Base-by-base conservation (phyloP, 1,140 invertebrate species). In the Scaptomyza hsui region DNA sequence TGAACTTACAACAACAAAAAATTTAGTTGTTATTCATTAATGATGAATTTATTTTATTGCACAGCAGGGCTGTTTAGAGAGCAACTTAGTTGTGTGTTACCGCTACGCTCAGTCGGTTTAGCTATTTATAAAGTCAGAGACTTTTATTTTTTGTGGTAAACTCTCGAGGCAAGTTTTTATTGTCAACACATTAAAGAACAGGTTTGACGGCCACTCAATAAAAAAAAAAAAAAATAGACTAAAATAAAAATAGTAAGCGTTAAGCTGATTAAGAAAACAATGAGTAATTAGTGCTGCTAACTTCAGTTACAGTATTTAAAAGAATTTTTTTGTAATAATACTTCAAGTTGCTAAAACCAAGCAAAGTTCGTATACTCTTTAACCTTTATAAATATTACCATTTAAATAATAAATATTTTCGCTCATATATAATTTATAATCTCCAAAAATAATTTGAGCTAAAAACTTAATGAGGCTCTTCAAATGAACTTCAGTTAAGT, bases 101-200 rank as follows among this genome's bases (percentile, higher is more conserved):
- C 53, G 41, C 39, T 71, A 29, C 37, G 42, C 45, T 72, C 56
- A 60, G 76, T 45, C 65, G 77, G 77, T 72, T 74, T 26, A 55
- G 39, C 42, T 62, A n/a, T n/a, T n/a, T n/a, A 19, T 37, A 56
- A 61, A 5, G 55, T 18, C 12, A 68, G 3, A 61, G 42, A 15
- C n/a, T 39, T 39, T 19, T 47, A 1, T 13, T 3, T 1, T 37
- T 26, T 24, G 21, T 60, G 19, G 2, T 16, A 3, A 4, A 5
- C 10, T 37, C 49, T 9, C 49, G 9, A 21, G 19, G 51, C 52
- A 55, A 55, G 52, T 41, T 24, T 18, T 37, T 52, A n/a, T 52
- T 37, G 2, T 37, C 5, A 26, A 18, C 2, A 37, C 35, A 19
- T 35, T 3, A 35, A 35, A 51, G 48, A 18, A 3, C 16, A 19